These are phyloP conservation scores for Acholoe squamosa DNA, from an alignment of 2,888 invertebrate genomes.

Conservation along the genomic window DNA sequence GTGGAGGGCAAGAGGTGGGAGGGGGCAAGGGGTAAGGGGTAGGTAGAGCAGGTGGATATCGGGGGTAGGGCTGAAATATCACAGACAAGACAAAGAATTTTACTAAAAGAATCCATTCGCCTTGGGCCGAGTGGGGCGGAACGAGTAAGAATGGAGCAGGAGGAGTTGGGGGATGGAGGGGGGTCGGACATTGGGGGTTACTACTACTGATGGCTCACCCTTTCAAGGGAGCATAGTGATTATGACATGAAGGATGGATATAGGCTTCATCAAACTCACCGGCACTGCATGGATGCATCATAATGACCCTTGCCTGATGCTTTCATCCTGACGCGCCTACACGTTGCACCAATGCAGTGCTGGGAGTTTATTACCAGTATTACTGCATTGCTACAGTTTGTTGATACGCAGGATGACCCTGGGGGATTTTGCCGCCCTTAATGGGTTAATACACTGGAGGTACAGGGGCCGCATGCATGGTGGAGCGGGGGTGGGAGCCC, in stretches of 20 bases:
- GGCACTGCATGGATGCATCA: no score
- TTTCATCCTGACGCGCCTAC: no score
- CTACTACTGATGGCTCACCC: no score
- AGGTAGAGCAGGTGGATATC: not conserved
- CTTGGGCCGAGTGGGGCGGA: not conserved
- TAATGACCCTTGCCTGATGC: no score
- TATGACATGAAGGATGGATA: no score
- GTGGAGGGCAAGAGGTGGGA: not conserved
- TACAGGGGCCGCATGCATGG: not conserved
- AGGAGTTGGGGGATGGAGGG: not conserved
- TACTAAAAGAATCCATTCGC: conserved; percentile 6
- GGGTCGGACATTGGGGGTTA: not conserved
- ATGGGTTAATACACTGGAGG: not conserved
- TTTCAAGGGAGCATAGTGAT: no score
- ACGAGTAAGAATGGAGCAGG: not conserved
- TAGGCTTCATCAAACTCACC: no score
- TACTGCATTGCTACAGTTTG: no score
- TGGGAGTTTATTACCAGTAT: no score
- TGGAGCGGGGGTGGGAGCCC: not conserved
- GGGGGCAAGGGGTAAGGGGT: not conserved
- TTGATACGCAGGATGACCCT: no score
- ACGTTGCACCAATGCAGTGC: no score
- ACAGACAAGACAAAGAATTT: conserved; percentile 44
- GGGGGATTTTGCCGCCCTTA: no score
- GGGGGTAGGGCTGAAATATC: conserved; percentile 27